These are phyloP conservation scores for Tokudaia muenninki DNA, from an alignment of 2,797 vertebrate species.

Conservation along the genomic window DNA sequence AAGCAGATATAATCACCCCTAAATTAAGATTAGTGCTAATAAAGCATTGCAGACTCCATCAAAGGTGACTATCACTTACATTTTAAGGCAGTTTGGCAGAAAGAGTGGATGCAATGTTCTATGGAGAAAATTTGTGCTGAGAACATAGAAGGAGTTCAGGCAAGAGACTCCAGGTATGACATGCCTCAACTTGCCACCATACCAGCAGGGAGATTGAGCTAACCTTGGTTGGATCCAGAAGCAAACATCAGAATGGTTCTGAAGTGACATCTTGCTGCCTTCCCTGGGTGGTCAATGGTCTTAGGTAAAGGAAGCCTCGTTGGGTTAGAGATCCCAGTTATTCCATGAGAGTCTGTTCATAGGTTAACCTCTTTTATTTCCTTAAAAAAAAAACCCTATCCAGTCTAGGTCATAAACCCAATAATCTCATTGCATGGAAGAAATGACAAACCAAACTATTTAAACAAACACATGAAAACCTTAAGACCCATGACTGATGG, in stretches of 20 bases:
- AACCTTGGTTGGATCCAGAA: neutral
- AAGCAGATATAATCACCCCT: neutral
- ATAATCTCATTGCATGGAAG: neutral
- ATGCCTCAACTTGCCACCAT: neutral
- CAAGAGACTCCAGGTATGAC: neutral
- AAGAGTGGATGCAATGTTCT: neutral
- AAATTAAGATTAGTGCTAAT: neutral
- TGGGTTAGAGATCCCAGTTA: neutral
- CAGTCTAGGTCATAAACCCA: neutral
- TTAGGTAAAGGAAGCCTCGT: neutral
- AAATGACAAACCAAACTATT: neutral
- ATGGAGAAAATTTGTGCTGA: neutral
- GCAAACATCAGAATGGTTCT: neutral
- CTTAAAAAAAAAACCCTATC: neutral
- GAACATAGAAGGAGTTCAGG: neutral
- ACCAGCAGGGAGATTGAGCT: neutral
- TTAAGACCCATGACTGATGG: too few species aligned
- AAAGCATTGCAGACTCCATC: neutral
- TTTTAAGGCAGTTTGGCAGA: neutral
- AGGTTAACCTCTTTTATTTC: conserved; percentile 12
- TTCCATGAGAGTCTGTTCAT: neutral
- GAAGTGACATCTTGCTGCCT: neutral
- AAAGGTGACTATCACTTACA: neutral
- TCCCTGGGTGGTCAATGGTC: neutral
- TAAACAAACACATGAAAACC: neutral